Percentiles rank a stretch among this genome's conserved stretches.
Conservation (phyloP, 2,113 vertebrate species). For the Mirounga angustirostris region DNA sequence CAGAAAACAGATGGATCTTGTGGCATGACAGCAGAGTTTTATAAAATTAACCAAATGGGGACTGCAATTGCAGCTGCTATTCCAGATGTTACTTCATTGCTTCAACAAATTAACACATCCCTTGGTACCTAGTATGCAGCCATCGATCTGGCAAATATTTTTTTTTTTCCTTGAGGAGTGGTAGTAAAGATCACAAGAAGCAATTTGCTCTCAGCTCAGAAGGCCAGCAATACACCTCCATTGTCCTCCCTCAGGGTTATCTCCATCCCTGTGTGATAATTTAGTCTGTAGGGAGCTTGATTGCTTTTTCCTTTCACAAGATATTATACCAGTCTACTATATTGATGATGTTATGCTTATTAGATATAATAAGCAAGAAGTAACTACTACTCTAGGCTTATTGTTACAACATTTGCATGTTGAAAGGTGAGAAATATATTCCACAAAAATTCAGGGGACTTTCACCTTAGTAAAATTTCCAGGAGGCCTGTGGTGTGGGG, state of each 20-base stretch:
- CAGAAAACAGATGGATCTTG: neutral
- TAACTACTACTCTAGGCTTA: neutral
- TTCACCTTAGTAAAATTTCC: neutral
- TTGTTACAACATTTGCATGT: neutral
- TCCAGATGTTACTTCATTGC: neutral
- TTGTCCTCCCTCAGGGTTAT: neutral
- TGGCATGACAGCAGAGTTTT: neutral
- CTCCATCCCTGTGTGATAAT: neutral
- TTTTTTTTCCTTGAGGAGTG: neutral
- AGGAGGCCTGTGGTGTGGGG: neutral
- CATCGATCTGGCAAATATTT: neutral
- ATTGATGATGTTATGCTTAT: neutral
- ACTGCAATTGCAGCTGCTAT: neutral
- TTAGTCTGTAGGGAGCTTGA: neutral
- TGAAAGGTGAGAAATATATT: neutral
- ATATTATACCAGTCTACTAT: neutral
- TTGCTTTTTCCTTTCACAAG: neutral
- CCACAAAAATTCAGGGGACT: neutral
- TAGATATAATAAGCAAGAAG: neutral
- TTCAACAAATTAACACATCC: neutral
- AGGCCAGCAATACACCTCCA: neutral
- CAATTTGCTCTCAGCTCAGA: neutral
- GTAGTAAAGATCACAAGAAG: neutral
- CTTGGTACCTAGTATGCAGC: neutral
- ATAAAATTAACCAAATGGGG: neutral